These are phyloP conservation scores for Laterallus jamaicensis DNA, from an alignment of 2,113 vertebrate genomes.

Conservation along the genomic window DNA sequence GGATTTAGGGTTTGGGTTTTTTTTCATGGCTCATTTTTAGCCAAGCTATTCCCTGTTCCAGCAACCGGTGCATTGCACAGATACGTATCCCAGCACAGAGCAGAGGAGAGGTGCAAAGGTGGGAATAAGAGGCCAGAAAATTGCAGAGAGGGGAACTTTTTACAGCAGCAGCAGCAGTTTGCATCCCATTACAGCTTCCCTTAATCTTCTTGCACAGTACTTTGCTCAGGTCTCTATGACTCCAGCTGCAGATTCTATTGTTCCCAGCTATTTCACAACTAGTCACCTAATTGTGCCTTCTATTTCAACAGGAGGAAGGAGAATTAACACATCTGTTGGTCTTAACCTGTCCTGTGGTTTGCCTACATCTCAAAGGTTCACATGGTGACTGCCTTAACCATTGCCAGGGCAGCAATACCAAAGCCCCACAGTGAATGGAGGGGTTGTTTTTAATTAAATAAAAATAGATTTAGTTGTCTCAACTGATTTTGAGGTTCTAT, in stretches of 20 bases:
- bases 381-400: fast-evolving
- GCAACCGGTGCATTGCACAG: not conserved
- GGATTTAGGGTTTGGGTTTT: not conserved
- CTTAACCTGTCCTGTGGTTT: not conserved
- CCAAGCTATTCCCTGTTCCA: not conserved
- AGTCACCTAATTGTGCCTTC: not conserved
- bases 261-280: not conserved
- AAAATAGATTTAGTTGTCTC: not conserved
- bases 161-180: not conserved
- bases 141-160: not conserved
- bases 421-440: not conserved
- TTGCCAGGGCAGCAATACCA: not conserved
- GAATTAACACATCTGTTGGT: not conserved
- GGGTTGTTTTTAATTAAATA: not conserved
- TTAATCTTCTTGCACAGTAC: not conserved
- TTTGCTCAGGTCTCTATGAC: not conserved
- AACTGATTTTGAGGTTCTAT: not conserved
- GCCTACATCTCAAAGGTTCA: not conserved
- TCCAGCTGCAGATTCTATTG: not conserved
- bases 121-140: not conserved
- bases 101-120: not conserved
- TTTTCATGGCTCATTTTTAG: not conserved
- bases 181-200: not conserved
- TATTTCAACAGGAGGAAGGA: not conserved
- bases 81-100: not conserved